Percentiles rank a stretch among this genome's conserved stretches.
Conservation (phyloP, 1,140 invertebrate species). For the Araneus ventricosus region DNA sequence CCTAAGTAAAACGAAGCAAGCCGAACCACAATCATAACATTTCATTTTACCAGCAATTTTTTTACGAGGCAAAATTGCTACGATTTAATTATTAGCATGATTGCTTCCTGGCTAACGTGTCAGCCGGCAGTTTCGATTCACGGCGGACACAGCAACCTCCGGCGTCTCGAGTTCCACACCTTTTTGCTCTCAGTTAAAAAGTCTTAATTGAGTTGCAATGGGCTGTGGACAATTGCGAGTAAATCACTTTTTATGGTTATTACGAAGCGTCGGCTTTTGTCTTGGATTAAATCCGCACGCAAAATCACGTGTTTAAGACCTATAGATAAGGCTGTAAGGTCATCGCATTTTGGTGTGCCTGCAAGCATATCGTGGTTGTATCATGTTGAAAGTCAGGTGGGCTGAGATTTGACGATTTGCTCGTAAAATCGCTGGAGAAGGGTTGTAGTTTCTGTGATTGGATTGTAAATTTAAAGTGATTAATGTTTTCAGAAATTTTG, state of each 20-base stretch:
- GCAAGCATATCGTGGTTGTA: not conserved
- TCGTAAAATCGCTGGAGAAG: too few relatives aligned
- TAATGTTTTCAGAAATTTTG: too few relatives aligned
- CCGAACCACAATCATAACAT: not conserved
- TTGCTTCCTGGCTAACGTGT: conserved; percentile 35
- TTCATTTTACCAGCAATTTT: not conserved
- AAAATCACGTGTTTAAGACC: conserved; percentile 24
- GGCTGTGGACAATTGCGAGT: conserved; percentile 11
- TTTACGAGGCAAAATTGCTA: not conserved
- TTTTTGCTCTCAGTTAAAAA: not conserved
- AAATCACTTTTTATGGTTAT: conserved; percentile 56
- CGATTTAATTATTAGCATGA: conserved; percentile 53
- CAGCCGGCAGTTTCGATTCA: conserved; percentile 12
- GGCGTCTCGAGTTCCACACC: conserved; percentile 4
- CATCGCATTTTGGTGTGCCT: not conserved
- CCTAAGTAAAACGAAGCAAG: not conserved
- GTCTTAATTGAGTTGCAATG: conserved; percentile 47
- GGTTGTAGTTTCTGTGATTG: not conserved
- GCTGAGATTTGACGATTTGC: too few relatives aligned
- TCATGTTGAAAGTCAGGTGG: too few relatives aligned
- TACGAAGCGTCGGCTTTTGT: conserved; percentile 25
- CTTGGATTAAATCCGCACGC: conserved; percentile 7
- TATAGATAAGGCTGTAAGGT: conserved; percentile 2
- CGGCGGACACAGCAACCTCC: conserved; percentile 1
- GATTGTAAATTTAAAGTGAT: not conserved